Percentiles rank a stretch among this genome's conserved stretches.
Conservation (phyloP, 2,888 invertebrate genomes). For the Ophraella communa region DNA sequence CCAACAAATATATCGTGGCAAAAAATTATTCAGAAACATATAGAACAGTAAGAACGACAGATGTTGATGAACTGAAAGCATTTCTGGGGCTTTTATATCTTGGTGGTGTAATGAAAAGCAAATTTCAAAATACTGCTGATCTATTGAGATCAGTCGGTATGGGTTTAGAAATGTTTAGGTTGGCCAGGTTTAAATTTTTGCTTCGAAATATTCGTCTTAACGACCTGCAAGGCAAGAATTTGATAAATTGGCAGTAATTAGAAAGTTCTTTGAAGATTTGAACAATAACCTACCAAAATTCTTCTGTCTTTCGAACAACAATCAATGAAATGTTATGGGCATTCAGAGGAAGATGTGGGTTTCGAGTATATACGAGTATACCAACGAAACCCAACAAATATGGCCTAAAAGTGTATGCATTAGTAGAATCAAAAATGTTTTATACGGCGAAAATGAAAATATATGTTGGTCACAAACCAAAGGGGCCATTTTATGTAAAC, state of each 20-base stretch:
- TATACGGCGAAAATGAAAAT: slow-evolving; percentile 11
- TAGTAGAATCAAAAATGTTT: slow-evolving; percentile 21
- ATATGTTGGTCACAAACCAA: not conserved
- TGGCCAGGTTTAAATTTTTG: not conserved
- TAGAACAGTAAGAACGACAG: slow-evolving; percentile 6
- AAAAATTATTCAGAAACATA: slow-evolving; percentile 9
- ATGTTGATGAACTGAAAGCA: slow-evolving; percentile 16
- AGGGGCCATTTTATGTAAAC: slow-evolving; percentile 2
- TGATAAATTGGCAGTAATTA: not conserved
- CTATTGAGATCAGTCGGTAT: slow-evolving; percentile 8
- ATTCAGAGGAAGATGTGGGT: slow-evolving; percentile 9
- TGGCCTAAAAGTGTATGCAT: slow-evolving; percentile 8
- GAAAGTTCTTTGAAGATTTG: slow-evolving; percentile 4
- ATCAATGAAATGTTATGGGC: slow-evolving; percentile 10
- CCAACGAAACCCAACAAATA: slow-evolving; percentile 18
- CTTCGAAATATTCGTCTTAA: not conserved
- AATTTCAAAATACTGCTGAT: not conserved
- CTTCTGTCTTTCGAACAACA: not conserved
- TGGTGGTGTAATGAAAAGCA: not conserved
- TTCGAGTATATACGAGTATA: slow-evolving; percentile 14
- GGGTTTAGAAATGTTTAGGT: slow-evolving; percentile 1
- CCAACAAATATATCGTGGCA: not conserved
- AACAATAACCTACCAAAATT: not conserved
- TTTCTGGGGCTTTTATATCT: slow-evolving; percentile 8
- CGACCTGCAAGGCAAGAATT: not conserved